Conservation (phyloP, 2,888 invertebrate species). For the Salticus scenicus region DNA sequence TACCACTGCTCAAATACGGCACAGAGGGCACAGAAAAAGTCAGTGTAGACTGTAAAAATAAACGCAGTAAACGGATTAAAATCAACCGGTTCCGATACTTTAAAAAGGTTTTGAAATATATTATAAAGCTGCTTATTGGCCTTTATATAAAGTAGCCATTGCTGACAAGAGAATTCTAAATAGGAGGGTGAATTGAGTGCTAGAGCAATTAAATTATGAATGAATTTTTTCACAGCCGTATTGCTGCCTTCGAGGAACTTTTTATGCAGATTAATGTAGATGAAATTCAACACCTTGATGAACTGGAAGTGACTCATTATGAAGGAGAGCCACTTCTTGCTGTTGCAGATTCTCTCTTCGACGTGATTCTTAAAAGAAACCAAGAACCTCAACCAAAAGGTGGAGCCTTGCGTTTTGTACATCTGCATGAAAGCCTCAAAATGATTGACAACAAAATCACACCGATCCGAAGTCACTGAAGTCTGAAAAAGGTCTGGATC, state of each 20-base stretch:
- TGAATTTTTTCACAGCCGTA: conserved; percentile 11
- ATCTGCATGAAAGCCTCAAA: conserved; percentile 40
- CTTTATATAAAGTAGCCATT: neutral
- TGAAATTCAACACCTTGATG: neutral
- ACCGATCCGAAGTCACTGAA: neutral
- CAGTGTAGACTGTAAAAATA: neutral
- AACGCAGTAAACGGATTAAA: neutral
- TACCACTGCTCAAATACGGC: conserved; percentile 41
- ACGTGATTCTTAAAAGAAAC: conserved; percentile 10
- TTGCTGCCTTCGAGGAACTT: conserved; percentile 28
- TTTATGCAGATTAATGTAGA: conserved; percentile 46
- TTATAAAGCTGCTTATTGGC: neutral
- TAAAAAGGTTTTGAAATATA: neutral
- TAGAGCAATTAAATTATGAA: conserved; percentile 26
- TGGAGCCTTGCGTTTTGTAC: conserved; percentile 42
- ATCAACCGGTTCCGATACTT: neutral
- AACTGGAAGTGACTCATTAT: neutral
- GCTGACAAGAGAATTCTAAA: neutral
- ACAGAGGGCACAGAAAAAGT: conserved; percentile 8
- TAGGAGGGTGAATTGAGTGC: neutral
- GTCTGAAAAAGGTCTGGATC: conserved; percentile 30
- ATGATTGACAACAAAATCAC: conserved; percentile 23
- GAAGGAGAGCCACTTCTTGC: neutral
- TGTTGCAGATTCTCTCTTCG: neutral
- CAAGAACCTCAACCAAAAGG: conserved; percentile 53